These are phyloP conservation scores for Poecilia picta DNA, from an alignment of 2,797 vertebrate species.

Conservation along the genomic window DNA sequence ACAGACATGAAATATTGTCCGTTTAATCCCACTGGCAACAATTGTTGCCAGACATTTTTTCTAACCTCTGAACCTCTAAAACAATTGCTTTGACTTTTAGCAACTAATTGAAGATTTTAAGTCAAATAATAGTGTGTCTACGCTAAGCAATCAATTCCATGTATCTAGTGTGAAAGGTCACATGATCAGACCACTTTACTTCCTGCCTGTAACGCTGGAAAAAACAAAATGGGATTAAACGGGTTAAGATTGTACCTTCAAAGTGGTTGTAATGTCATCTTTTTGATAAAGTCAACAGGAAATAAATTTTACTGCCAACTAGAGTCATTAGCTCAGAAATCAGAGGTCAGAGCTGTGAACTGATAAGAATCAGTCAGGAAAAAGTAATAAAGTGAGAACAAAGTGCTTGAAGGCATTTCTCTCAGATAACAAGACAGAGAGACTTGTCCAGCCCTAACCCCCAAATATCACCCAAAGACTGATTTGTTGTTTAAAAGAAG, in stretches of 20 bases:
- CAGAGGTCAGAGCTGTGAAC: conserved; percentile 24
- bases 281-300: conserved; percentile 6
- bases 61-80: too few relatives aligned
- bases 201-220: too few relatives aligned
- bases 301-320: neutral
- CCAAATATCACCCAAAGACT: neutral
- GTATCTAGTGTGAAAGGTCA: too few relatives aligned
- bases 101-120: too few relatives aligned
- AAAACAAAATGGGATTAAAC: too few relatives aligned
- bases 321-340: conserved; percentile 4
- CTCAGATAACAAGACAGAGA: conserved; percentile 11
- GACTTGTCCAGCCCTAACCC: neutral
- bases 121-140: too few relatives aligned
- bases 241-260: neutral
- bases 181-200: too few relatives aligned
- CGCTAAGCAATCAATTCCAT: too few relatives aligned
- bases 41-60: too few relatives aligned
- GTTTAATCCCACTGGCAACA: neutral
- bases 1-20: neutral
- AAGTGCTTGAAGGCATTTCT: conserved; percentile 15
- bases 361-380: conserved; percentile 20
- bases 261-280: neutral
- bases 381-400: conserved; percentile 30
- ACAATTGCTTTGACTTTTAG: too few relatives aligned
- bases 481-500: conserved; percentile 1